A percentile compares a stretch with the other conserved stretches of the same genome.
Evolutionary conservation across 2,888 invertebrate genomes (phyloP).

Genomic region (Pyrocoelia pectoralis): DNA sequence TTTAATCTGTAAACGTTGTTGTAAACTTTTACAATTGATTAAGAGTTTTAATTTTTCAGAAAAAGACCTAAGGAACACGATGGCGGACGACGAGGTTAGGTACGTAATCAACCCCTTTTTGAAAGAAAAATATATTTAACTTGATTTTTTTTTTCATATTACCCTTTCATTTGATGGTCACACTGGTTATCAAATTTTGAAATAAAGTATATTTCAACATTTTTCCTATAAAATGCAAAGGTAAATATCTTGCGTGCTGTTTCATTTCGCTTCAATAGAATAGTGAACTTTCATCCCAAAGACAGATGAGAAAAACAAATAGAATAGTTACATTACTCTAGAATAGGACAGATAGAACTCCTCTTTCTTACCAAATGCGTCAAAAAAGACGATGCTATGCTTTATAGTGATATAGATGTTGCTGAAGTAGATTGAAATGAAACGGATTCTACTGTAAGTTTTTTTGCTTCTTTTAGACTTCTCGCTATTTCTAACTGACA

Average conservation of each 20-base stretch:
- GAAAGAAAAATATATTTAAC: neutral
- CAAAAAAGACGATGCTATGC: conserved; percentile 1
- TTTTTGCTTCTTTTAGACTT: conserved; percentile 2
- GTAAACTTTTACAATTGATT: conserved; percentile 5
- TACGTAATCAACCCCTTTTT: conserved; percentile 63
- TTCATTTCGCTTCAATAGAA: conserved; percentile 2
- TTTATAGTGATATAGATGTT: conserved; percentile 6
- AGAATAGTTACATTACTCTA: neutral
- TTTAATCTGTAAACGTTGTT: neutral
- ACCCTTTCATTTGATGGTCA: neutral
- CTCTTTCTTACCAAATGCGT: neutral
- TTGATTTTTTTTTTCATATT: conserved; percentile 23
- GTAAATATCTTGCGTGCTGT: conserved; percentile 33
- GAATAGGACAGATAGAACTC: neutral
- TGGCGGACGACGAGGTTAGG: conserved; percentile 97
- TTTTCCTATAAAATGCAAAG: conserved; percentile 20
- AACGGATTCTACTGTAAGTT: conserved; percentile 22
- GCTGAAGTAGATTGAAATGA: conserved; percentile 10
- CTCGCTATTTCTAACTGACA: neutral
- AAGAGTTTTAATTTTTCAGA: conserved; percentile 58
- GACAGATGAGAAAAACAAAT: neutral
- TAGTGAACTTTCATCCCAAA: neutral
- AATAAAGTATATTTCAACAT: conserved; percentile 19
- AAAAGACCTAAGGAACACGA: conserved; percentile 66
- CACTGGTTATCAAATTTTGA: neutral